A percentile compares a stretch with the other conserved stretches of the same genome.
phyloP scores from a whole-genome alignment of 1,140 invertebrate genomes.

The Trypoxylus dichotomus region DNA sequence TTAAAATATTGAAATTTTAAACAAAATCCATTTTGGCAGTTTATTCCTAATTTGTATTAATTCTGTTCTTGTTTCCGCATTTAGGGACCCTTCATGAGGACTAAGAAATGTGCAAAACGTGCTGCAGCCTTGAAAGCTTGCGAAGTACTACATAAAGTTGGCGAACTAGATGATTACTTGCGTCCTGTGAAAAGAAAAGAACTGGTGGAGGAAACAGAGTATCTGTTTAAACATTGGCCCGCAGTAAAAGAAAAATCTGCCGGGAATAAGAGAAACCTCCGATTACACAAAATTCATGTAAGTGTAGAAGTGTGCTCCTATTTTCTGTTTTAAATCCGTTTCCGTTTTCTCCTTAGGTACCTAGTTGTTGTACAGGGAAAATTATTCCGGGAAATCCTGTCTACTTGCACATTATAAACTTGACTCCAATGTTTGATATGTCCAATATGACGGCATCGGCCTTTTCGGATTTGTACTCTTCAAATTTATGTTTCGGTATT shows the following conservation, averaged over 20 bases:
- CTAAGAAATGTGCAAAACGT: constrained; percentile 72
- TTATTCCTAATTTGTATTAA: too few relatives aligned
- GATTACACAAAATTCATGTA: constrained; percentile 42
- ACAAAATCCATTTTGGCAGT: too few relatives aligned
- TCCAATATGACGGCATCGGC: not conserved
- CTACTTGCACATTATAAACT: constrained; percentile 48
- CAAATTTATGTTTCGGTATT: constrained; percentile 59
- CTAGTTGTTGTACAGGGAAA: not conserved
- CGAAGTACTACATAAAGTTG: constrained; percentile 66
- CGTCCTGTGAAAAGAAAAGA: constrained; percentile 68
- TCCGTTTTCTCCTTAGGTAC: constrained; percentile 30
- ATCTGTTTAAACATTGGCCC: constrained; percentile 60
- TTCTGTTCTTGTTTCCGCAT: constrained; percentile 34
- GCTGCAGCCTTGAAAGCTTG: constrained; percentile 79
- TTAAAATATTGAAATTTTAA: too few relatives aligned
- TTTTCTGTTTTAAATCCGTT: constrained; percentile 4
- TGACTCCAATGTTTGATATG: not conserved
- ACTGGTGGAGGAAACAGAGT: constrained; percentile 45
- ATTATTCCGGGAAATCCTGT: constrained; percentile 29
- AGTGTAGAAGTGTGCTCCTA: constrained; percentile 9
- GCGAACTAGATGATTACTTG: constrained; percentile 80
- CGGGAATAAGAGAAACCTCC: constrained; percentile 38
- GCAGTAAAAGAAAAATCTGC: constrained; percentile 50
- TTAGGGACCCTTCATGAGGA: constrained; percentile 64
- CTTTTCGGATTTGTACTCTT: constrained; percentile 38